Conservation (phyloP, 2,797 vertebrate genomes). For the Sylvilagus floridanus region DNA sequence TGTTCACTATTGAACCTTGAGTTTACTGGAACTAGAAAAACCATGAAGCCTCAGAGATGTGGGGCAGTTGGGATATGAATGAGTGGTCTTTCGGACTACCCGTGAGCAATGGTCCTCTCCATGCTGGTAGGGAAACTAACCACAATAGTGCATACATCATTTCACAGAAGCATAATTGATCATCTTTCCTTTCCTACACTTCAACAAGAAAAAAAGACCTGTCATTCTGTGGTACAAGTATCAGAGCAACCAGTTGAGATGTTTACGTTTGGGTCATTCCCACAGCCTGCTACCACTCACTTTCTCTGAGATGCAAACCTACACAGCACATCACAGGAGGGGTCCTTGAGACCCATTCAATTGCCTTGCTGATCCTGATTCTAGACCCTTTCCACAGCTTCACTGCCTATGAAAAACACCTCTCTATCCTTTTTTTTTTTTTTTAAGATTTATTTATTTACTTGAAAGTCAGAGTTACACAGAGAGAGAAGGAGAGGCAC, state of each 20-base stretch:
- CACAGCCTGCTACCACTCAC: not conserved
- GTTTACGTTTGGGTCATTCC: conserved; percentile 12
- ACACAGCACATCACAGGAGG: not conserved
- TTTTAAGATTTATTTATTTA: no score
- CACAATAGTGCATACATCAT: not conserved
- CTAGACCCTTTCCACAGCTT: not conserved
- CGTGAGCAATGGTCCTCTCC: not conserved
- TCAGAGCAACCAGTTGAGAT: not conserved
- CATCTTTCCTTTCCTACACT: conserved; percentile 29
- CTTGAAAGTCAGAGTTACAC: no score
- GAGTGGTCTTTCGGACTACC: not conserved
- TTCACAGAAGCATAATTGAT: not conserved
- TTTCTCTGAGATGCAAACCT: not conserved
- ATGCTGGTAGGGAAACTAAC: not conserved
- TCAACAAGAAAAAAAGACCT: conserved; percentile 12
- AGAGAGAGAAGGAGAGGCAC: no score
- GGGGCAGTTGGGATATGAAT: not conserved
- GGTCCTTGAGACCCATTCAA: not conserved
- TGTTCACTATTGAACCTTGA: conserved; percentile 25
- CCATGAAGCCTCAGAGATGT: conserved; percentile 13
- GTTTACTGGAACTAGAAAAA: conserved; percentile 3
- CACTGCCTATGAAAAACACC: not conserved
- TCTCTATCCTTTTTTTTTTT: no score
- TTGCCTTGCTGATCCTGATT: not conserved
- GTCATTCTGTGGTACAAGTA: not conserved